Base-by-base conservation (phyloP, 2,797 vertebrate genomes). In the Prunella strophiata region DNA sequence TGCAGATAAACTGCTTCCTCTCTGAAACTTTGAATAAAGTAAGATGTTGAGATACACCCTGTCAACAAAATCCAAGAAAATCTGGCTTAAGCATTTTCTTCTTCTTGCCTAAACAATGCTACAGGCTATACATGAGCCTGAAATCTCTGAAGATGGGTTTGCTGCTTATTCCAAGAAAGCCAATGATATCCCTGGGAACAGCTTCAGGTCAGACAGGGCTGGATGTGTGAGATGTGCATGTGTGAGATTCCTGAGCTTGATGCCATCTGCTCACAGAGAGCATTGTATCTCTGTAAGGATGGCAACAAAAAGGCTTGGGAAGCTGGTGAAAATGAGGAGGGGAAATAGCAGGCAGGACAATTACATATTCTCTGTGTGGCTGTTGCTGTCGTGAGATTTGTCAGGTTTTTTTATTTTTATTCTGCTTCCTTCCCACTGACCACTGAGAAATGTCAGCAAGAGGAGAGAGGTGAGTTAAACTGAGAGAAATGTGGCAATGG, bases 251-350 rank as follows among this genome's bases (percentile, higher is more conserved):
- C 61, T 0, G 1, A 85, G 43, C 70, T 63, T 43, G 78, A 65
- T 72, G 85, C 79, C 91, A 78, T 94, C 85, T 94, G 93, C 89
- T 95, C 36, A 27, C 6, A 5, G 66, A 80, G 73, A 84, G 51
- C 70, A 30, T 19, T 55, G n/a, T 22, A 61, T 88, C 0, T 0
- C 65, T 80, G 8, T n/a, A 55, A 81, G n/a, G 47, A 70, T 84
- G 82, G 77, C 72, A 91, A 72, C 57, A 81, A 84, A 94, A 34
- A 50, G 59, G 29, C 54, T 75, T 86, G 62, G 62, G 85, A 91
- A 85, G 25, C 59, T 74, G 47, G 65, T 85, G 85, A 68, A 94
- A 94, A 77, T 17, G 61, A 92, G 45, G 16, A 85, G 66, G 50
- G 47, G 54, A 88, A 92, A 72, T 2, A n/a, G n/a, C 50, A 78